Evolutionary conservation across 2,797 vertebrate genomes (phyloP).

Genomic region (Mycteria americana): DNA sequence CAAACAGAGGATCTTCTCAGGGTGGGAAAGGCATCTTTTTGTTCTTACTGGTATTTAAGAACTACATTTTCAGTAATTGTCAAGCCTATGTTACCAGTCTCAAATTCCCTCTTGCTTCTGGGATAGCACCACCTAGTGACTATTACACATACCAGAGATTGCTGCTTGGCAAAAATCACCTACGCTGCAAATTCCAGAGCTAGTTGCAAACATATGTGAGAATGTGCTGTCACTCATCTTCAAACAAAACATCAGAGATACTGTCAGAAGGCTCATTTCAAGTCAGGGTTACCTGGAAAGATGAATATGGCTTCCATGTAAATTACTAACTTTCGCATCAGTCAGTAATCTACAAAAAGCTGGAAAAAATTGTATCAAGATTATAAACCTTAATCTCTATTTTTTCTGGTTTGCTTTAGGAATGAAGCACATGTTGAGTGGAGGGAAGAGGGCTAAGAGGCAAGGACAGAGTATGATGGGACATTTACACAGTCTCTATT

Average conservation of each 20-base stretch:
- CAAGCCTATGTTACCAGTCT: background rate
- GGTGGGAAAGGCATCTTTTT: slow-evolving; percentile 33
- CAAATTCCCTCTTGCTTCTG: slow-evolving; percentile 43
- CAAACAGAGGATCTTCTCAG: slow-evolving; percentile 27
- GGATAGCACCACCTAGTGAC: slow-evolving; percentile 68
- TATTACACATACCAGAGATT: background rate
- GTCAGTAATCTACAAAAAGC: background rate
- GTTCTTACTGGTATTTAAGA: slow-evolving; percentile 38
- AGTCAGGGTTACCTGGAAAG: slow-evolving; percentile 3
- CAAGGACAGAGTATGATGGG: background rate
- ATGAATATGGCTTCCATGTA: background rate
- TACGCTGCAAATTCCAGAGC: slow-evolving; percentile 6
- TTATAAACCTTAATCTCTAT: background rate
- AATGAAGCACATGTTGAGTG: background rate
- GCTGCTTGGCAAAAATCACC: background rate
- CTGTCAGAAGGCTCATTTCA: background rate
- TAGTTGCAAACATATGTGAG: slow-evolving; percentile 49
- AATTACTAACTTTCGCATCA: slow-evolving; percentile 3
- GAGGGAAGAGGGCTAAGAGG: background rate
- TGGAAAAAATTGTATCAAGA: background rate
- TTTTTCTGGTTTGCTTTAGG: background rate
- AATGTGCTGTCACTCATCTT: slow-evolving; percentile 29
- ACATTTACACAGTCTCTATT: background rate
- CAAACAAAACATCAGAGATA: slow-evolving; percentile 22
- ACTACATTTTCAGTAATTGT: background rate